Evolutionary conservation across 1,140 invertebrate species (phyloP).

Genomic region (Cotesia glomerata): DNA sequence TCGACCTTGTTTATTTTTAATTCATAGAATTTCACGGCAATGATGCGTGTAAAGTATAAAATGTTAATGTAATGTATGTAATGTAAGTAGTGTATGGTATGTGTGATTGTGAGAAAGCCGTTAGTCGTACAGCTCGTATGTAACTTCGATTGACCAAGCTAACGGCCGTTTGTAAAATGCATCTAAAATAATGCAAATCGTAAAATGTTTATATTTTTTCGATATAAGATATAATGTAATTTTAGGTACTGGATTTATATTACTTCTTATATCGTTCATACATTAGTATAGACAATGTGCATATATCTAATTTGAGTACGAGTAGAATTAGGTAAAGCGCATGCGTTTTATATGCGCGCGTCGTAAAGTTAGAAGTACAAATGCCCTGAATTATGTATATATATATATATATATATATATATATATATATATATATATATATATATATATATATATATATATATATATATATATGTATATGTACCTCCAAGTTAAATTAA

Average conservation of each 20-base stretch:
- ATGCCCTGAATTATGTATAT: not conserved
- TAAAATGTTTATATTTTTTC: not conserved
- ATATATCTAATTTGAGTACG: slow-evolving; percentile 14
- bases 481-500: slow-evolving; percentile 16
- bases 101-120: slow-evolving; percentile 4
- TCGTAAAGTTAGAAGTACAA: not conserved
- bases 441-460: too few species aligned
- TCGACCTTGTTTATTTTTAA: not conserved
- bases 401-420: not conserved
- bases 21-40: not conserved
- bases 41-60: slow-evolving; percentile 4
- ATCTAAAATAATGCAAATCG: not conserved
- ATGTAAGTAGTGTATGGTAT: not conserved
- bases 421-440: too few species aligned
- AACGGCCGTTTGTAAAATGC: slow-evolving; percentile 6
- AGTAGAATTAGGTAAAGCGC: slow-evolving; percentile 8
- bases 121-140: not conserved
- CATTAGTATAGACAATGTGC: not conserved
- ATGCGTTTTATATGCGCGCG: not conserved
- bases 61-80: not conserved
- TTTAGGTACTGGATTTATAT: too few species aligned
- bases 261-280: too few species aligned
- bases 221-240: not conserved
- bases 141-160: not conserved
- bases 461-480: not conserved